Percentiles rank a stretch among this genome's conserved stretches.
phyloP scores from a whole-genome alignment of 2,797 vertebrate species.

The Champsocephalus esox region DNA sequence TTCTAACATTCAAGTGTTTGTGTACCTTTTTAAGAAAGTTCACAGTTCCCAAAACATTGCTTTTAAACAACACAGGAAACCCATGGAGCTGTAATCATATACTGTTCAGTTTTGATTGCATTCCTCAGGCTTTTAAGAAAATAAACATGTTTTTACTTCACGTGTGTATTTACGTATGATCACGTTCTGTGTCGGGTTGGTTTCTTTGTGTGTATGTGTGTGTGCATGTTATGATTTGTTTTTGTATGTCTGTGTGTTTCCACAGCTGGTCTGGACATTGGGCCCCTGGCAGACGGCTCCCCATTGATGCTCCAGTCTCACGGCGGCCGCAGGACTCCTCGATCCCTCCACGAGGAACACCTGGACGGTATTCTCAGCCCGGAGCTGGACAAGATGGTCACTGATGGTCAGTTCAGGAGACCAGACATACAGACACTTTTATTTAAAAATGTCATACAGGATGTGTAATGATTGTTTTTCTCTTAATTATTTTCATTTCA shows the following conservation, averaged over 20 bases:
- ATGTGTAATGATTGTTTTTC: slow-evolving; percentile 30
- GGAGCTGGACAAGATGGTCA: slow-evolving; percentile 99
- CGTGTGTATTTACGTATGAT: slow-evolving; percentile 43
- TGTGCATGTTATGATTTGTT: slow-evolving; percentile 44
- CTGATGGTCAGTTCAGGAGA: slow-evolving; percentile 90
- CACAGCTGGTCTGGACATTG: slow-evolving; percentile 92
- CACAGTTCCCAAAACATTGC: slow-evolving; percentile 37
- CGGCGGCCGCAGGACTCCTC: slow-evolving; percentile 84
- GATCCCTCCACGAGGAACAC: slow-evolving; percentile 91
- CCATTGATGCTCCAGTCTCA: slow-evolving; percentile 86
- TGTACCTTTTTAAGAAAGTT: slow-evolving; percentile 18
- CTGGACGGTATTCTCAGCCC: slow-evolving; percentile 97
- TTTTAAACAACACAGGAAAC: slow-evolving; percentile 34
- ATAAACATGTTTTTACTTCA: slow-evolving; percentile 53
- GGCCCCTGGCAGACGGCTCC: slow-evolving; percentile 87
- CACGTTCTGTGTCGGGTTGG: slow-evolving; percentile 30
- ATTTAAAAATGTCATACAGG: not conserved
- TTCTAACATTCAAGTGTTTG: slow-evolving; percentile 21
- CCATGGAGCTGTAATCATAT: slow-evolving; percentile 44
- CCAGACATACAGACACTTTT: not conserved
- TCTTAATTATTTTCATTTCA: slow-evolving; percentile 68
- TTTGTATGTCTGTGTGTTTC: slow-evolving; percentile 70
- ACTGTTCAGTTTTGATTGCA: slow-evolving; percentile 50
- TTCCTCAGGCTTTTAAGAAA: slow-evolving; percentile 53
- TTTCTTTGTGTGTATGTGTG: slow-evolving; percentile 35